A percentile compares a stretch with the other conserved stretches of the same genome.
Conservation (phyloP, 2,797 vertebrate genomes). For the Lacerta bilineata region DNA sequence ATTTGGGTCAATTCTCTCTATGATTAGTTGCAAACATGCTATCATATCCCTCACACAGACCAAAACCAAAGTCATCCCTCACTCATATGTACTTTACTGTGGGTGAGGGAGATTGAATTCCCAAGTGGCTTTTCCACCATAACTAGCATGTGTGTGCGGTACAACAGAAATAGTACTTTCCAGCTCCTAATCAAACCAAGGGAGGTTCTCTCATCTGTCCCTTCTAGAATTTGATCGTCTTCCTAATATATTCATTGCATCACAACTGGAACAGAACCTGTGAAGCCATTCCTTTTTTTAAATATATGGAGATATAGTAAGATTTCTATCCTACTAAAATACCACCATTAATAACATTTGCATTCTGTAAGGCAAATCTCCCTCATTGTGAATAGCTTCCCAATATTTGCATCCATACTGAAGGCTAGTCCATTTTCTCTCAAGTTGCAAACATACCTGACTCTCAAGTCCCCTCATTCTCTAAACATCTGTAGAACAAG, state of each 20-base stretch:
- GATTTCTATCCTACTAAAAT: not conserved
- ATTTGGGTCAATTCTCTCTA: not conserved
- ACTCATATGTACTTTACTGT: not conserved
- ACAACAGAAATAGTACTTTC: not conserved
- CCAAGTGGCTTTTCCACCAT: not conserved
- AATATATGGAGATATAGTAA: not conserved
- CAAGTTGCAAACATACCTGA: not conserved
- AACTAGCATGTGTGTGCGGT: no score
- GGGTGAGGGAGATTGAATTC: not conserved
- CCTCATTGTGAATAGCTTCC: not conserved
- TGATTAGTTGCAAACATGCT: not conserved
- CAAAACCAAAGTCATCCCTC: not conserved
- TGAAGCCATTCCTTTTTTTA: not conserved
- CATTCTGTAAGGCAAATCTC: not conserved
- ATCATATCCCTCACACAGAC: not conserved
- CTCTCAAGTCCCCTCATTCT: not conserved
- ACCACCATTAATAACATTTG: not conserved
- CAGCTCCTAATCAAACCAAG: not conserved
- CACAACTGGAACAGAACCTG: not conserved
- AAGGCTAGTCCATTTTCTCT: not conserved
- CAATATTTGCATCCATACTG: no score
- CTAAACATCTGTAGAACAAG: slow-evolving; percentile 29
- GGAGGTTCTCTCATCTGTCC: not conserved
- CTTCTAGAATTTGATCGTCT: not conserved
- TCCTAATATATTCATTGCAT: not conserved